Conservation (phyloP, 2,113 vertebrate species). For the mouse (Mus musculus) region DNA sequence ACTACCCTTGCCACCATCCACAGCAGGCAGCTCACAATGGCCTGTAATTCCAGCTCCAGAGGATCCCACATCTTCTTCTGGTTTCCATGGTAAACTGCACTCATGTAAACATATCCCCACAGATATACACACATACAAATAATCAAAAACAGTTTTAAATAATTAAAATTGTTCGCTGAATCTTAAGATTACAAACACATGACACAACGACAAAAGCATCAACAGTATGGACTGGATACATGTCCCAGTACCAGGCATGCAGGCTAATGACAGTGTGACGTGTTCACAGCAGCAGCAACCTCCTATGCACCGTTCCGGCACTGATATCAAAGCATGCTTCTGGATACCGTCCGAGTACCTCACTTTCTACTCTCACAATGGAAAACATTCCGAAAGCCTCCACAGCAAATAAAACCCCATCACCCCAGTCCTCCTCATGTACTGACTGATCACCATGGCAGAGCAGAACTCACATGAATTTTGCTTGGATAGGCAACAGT, state of each 20-base stretch:
- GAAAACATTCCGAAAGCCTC: constrained; percentile 48
- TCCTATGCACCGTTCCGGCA: not conserved
- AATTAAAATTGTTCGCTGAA: not conserved
- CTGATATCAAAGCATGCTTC: not conserved
- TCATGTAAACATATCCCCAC: not conserved
- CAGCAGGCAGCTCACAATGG: not conserved
- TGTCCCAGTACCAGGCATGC: not conserved
- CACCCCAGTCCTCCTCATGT: not conserved
- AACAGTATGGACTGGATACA: not conserved
- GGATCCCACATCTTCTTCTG: not conserved
- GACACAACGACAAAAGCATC: not conserved
- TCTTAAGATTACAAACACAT: constrained; percentile 21
- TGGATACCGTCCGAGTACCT: constrained; percentile 29
- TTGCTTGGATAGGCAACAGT: constrained; percentile 61
- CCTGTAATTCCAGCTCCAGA: not conserved
- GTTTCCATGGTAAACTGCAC: not conserved
- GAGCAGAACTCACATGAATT: constrained; percentile 64
- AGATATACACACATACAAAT: not conserved
- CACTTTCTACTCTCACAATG: constrained; percentile 57
- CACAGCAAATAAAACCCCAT: constrained; percentile 44
- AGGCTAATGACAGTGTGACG: not conserved
- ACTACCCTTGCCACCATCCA: not conserved
- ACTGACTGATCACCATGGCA: constrained; percentile 43
- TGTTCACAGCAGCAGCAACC: not conserved
- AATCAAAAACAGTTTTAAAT: not conserved